These are phyloP conservation scores for Cantharis lateralis DNA, from an alignment of 2,888 invertebrate species.

Conservation along the genomic window DNA sequence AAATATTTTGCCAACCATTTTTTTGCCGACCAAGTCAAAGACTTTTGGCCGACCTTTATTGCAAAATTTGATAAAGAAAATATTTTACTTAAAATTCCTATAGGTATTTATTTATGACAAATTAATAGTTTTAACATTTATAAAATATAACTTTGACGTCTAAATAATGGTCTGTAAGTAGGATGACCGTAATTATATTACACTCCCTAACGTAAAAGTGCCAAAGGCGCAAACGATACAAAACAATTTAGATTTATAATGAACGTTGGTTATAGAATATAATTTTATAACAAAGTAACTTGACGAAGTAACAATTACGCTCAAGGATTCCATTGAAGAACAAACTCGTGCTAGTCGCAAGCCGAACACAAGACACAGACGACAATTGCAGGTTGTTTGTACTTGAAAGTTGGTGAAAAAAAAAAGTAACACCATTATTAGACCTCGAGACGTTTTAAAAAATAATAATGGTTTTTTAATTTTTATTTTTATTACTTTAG, in stretches of 20 bases:
- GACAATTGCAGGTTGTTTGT: not conserved
- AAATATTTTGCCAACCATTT: not conserved
- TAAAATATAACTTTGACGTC: not conserved
- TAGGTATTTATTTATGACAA: not conserved
- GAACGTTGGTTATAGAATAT: not conserved
- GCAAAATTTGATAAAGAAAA: not conserved
- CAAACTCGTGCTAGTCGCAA: conserved; percentile 20
- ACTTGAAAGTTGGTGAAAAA: not conserved
- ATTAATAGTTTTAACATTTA: not conserved
- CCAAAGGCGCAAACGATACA: not conserved
- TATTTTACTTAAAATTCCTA: not conserved
- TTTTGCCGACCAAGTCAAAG: not conserved
- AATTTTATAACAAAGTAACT: not conserved
- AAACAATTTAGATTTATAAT: not conserved
- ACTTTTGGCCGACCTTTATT: not conserved
- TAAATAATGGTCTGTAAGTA: not conserved
- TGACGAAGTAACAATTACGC: conserved; percentile 12
- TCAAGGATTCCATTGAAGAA: conserved; percentile 9
- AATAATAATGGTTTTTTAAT: not conserved
- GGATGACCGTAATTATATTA: conserved; percentile 11
- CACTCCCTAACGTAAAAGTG: not conserved
- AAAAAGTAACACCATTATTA: not conserved
- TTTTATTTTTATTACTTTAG: not conserved
- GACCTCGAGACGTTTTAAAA: not conserved
- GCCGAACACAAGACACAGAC: conserved; percentile 11